These are phyloP conservation scores for Thalassophryne amazonica DNA, from an alignment of 2,797 vertebrate species.

Conservation along the genomic window DNA sequence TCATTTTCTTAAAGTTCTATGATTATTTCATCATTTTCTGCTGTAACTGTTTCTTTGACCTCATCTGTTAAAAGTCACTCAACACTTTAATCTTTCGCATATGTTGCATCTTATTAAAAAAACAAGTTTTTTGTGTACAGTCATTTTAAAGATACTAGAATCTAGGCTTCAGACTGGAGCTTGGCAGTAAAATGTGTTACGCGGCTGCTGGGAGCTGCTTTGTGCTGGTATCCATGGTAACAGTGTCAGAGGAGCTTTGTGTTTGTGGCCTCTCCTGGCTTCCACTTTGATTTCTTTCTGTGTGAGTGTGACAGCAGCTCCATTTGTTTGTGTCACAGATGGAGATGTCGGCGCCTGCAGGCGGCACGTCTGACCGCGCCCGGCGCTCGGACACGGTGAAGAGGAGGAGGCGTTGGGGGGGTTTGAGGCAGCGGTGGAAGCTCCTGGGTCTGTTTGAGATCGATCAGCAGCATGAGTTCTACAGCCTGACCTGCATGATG, in stretches of 20 bases:
- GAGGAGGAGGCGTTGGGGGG: conserved; percentile 72
- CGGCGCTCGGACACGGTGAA: conserved; percentile 16
- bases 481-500: conserved; percentile 83
- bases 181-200: no score
- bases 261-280: conserved; percentile 35
- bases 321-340: conserved; percentile 26
- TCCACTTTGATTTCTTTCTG: conserved; percentile 25
- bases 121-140: no score
- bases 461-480: conserved; percentile 82
- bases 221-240: conserved; percentile 52
- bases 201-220: no score
- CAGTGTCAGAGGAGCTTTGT: conserved; percentile 40
- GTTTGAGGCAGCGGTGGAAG: conserved; percentile 80
- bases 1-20: no score
- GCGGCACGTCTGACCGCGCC: conserved; percentile 1
- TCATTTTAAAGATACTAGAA: no score
- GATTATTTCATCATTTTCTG: no score
- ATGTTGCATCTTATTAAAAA: no score
- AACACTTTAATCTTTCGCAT: no score
- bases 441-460: conserved; percentile 89
- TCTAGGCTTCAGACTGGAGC: no score
- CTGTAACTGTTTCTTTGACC: no score
- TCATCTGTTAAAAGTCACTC: no score
- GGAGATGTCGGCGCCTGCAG: conserved; percentile 28
- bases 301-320: background rate